Base-by-base conservation (phyloP, 2,797 vertebrate species). In the Psittacula echo region DNA sequence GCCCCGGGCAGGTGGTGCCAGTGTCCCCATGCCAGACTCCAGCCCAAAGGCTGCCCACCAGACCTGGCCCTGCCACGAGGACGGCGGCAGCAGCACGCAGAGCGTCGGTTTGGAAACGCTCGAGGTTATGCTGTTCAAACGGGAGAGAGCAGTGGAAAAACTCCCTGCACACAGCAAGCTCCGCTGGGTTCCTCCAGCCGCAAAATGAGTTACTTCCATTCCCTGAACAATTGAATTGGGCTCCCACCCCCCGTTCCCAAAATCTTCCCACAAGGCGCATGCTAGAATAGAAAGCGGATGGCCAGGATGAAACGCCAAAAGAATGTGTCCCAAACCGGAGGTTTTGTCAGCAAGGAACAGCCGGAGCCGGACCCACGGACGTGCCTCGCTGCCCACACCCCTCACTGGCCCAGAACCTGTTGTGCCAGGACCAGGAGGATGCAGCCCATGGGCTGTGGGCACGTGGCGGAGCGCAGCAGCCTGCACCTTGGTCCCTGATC, bases 291-390 rank as follows among this genome's bases (percentile, higher is more conserved):
- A 79, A 95, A 94, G 90, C 15, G 61, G 85, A 75, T 79, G 87
- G 65, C 22, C 16, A 8, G 74, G 54, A 70, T 11, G 5, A 16
- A 80, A 71, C 2, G 32, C 85, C 73, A 92, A 60, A 68, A 93
- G 78, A 30, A 0, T 23, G 41, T 70, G 82, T 65, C 0, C 3
- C 70, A 91, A 87, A 85, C 30, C 0, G 1, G 70, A 58, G 62
- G n/a, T 29, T 86, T 79, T 1, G 0, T 74, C 72, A 76, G 81
- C 6, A 4, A 78, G 44, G 50, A 75, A 5, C 23, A 51, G 66
- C 51, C 29, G 0, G 41, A 37, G 60, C 37, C 0, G 1, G 48
- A 51, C 45, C 24, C 13, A 0, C 0, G 2, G 61, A 51, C 0
- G 0, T 39, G 44, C 3, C 61, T 62, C 0, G 0, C 54, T 62